These are phyloP conservation scores for Corythornis vintsioides DNA, from an alignment of 2,113 vertebrate genomes.

Conservation along the genomic window DNA sequence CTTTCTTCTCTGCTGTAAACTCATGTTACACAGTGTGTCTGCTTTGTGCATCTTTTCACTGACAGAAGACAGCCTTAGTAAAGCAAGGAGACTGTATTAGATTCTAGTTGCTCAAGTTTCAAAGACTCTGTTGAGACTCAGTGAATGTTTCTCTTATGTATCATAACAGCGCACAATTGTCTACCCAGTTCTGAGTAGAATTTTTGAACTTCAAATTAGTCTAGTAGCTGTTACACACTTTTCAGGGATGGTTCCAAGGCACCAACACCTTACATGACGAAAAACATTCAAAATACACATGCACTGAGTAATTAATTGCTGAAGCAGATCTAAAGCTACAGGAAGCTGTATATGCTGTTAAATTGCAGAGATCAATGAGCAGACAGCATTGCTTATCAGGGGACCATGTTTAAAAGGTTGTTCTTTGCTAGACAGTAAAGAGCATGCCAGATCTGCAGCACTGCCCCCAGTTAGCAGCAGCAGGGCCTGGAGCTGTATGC, in stretches of 20 bases:
- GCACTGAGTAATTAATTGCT: background rate
- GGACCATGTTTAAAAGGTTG: background rate
- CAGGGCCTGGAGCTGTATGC: background rate
- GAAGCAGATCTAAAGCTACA: background rate
- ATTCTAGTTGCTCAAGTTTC: background rate
- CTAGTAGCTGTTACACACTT: background rate
- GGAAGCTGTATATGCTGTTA: background rate
- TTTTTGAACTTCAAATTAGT: background rate
- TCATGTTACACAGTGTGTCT: background rate
- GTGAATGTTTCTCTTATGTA: background rate
- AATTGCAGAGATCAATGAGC: rapidly evolving
- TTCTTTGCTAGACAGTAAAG: background rate
- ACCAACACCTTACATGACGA: rapidly evolving
- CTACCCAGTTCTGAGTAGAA: background rate
- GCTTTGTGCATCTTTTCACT: background rate
- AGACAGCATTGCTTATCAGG: background rate
- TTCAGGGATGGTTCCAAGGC: background rate
- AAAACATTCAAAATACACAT: background rate
- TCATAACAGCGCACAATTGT: background rate
- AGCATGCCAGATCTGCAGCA: background rate
- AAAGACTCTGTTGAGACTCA: background rate
- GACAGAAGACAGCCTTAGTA: background rate
- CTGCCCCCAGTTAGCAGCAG: background rate
- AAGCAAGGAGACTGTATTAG: background rate
- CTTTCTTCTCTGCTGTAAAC: background rate